Evolutionary conservation across 1,140 invertebrate genomes (phyloP).

Genomic region (Meloidogyne exigua): DNA sequence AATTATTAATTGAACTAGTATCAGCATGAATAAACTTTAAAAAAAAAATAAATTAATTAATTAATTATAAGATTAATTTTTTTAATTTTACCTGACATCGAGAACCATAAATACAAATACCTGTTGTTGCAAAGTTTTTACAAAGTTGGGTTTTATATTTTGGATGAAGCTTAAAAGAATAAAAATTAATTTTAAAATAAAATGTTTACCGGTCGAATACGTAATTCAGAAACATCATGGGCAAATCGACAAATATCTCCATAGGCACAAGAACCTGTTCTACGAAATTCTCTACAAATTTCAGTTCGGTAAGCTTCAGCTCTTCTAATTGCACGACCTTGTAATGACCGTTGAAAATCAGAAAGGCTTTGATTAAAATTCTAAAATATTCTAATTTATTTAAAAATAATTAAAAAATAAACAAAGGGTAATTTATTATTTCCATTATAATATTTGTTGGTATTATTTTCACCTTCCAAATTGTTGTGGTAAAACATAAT

Average conservation of each 20-base stretch:
- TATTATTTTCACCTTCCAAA: no score
- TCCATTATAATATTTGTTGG: no score
- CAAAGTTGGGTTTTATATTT: slow-evolving; percentile 22
- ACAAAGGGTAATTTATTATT: no score
- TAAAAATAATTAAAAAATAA: no score
- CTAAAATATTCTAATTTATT: background rate
- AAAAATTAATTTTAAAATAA: background rate
- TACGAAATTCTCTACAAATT: background rate
- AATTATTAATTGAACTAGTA: no score
- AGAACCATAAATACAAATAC: slow-evolving; percentile 10
- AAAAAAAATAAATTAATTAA: no score
- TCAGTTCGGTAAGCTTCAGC: background rate
- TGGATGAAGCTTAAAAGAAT: background rate
- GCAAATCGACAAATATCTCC: slow-evolving; percentile 12
- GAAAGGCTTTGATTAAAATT: background rate
- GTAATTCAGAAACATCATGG: background rate
- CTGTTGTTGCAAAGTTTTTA: background rate
- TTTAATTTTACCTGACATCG: background rate
- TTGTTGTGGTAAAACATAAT: no score
- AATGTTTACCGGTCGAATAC: background rate
- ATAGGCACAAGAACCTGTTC: slow-evolving; percentile 5
- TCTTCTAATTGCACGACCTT: background rate
- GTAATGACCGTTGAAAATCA: background rate
- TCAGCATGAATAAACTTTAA: no score
- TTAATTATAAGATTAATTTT: no score